These are phyloP conservation scores for Andrena chrysosceles DNA, from an alignment of 2,888 invertebrate genomes.

Conservation along the genomic window DNA sequence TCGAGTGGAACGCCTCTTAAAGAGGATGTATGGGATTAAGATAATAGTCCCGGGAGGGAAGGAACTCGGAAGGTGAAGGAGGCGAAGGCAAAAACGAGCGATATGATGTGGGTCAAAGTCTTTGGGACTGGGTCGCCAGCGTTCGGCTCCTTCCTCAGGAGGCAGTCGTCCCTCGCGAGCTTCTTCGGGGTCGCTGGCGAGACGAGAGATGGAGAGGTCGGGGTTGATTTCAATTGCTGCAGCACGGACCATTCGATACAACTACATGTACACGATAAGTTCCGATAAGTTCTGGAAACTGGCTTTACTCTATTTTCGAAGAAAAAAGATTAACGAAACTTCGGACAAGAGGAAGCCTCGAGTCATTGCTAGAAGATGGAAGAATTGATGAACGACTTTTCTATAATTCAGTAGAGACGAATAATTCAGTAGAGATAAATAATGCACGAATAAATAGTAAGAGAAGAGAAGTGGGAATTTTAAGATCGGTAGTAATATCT, in stretches of 20 bases:
- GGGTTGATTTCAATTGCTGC: conserved; percentile 71
- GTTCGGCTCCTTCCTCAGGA: conserved; percentile 73
- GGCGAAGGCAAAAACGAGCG: conserved; percentile 82
- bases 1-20: conserved; percentile 75
- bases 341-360: too few species aligned
- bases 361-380: too few species aligned
- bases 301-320: too few species aligned
- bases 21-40: conserved; percentile 84
- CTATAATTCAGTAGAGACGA: too few species aligned
- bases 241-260: conserved; percentile 41
- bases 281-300: too few species aligned
- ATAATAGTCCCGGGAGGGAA: conserved; percentile 83
- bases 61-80: conserved; percentile 75
- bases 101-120: conserved; percentile 84
- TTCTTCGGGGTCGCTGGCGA: conserved; percentile 68
- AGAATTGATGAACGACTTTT: too few species aligned
- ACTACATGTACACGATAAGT: not conserved
- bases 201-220: conserved; percentile 61
- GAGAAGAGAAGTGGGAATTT: not conserved
- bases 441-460: not conserved
- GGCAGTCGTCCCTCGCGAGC: conserved; percentile 69
- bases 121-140: conserved; percentile 81
- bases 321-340: too few species aligned
- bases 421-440: too few species aligned
- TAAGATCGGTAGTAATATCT: not conserved